These are phyloP conservation scores for Coracopsis vasa DNA, from an alignment of 2,113 vertebrate species.

Conservation along the genomic window DNA sequence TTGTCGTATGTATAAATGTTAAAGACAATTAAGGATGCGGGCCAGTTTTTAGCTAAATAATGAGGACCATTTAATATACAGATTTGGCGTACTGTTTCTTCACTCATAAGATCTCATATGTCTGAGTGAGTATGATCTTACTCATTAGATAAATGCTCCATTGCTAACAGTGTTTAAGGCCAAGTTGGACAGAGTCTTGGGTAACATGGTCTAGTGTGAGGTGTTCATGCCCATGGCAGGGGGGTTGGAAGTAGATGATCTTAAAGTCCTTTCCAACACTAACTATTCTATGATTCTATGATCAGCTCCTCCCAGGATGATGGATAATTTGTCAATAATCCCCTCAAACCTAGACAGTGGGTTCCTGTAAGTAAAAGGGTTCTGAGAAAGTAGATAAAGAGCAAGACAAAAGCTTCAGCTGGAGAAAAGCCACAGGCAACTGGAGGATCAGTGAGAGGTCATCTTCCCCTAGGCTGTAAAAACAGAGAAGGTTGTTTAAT, in stretches of 20 bases:
- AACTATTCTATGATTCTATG: not conserved
- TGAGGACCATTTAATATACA: not conserved
- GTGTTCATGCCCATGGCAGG: not conserved
- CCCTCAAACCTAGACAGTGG: not conserved
- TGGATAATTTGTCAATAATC: not conserved
- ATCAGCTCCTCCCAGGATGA: not conserved
- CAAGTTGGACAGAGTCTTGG: not conserved
- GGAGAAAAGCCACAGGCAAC: not conserved
- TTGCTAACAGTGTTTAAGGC: not conserved
- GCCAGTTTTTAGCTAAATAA: not conserved
- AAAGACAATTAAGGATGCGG: not conserved
- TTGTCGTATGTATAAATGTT: not conserved
- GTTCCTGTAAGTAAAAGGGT: not conserved
- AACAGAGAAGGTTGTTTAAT: not conserved
- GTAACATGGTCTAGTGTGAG: not conserved
- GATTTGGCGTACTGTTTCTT: not conserved
- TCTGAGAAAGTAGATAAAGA: not conserved
- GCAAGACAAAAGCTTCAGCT: not conserved
- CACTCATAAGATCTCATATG: not conserved
- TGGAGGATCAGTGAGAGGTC: not conserved
- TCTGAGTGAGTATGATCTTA: not conserved
- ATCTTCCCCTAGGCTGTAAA: not conserved
- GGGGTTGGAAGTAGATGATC: not conserved
- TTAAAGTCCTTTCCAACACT: not conserved
- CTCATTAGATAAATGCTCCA: not conserved